Evolutionary conservation across 23 tunicate species (phyloP), one percentile per base, ranked within the genome.

Genomic region (Diplosoma virens): DNA sequence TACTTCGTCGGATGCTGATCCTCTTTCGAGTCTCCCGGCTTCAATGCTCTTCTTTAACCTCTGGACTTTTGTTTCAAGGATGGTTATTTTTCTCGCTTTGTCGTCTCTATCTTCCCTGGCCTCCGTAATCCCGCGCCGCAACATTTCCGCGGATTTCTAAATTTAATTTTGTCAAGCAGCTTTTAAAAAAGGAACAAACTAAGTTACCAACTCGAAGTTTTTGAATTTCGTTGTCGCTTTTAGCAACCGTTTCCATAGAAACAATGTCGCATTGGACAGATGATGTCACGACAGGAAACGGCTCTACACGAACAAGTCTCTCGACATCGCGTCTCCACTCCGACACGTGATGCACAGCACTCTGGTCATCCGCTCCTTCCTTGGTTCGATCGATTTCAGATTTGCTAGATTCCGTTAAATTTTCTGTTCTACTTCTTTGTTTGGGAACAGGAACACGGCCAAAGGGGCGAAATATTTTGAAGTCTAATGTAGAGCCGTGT

Each of bases 41-140:
- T 82, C 93, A 58, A 87, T 61, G 28, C 58, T 87, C 47, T 87
- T 87, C 71, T 87, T 87, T 30, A 75, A 17, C 29, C 93, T 25
- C 36, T 87, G 87, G 30, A 87, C 33, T 14, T 78, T 41, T 5
- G 93, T 67, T 37, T 87, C 87, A 18, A 87, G 71, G 22, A 87
- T 75, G 6, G 93, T 77, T n/a, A 87, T 87, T 50, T 66, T 80
- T 30, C 93, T 37, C 36, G 80, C 93, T 55, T 87, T 87, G 32
- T 87, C 93, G 61, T 87, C 93, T 37, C 93, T 65, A 33, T 87
- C 93, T 55, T 80, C 83, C 32, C 93, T 64, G 6, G 86, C 93
- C 37, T 87, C 93, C 6, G 84, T 84, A 3, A 87, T 67, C 0
- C 93, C 93, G 0, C 83, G 50, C 66, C 73, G 71, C 1, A 87